phyloP scores from a whole-genome alignment of 2,888 invertebrate species.

The Coelinius sp. region DNA sequence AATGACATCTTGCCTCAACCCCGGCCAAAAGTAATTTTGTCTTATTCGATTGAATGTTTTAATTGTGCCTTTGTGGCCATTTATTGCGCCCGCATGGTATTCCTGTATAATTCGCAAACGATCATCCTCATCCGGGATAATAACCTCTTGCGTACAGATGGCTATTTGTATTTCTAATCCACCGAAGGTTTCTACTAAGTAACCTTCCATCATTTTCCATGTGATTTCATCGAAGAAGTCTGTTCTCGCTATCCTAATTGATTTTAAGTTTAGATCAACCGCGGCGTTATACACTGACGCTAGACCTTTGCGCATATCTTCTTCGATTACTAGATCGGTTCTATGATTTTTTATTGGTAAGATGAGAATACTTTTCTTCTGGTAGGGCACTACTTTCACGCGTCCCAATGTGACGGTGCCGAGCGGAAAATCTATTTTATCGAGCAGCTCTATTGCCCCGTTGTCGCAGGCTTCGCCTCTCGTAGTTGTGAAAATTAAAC shows the following conservation, averaged over 20 bases:
- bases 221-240: conserved; percentile 4
- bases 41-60: conserved; percentile 41
- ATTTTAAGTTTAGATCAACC: background rate
- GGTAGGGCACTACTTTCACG: background rate
- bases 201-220: background rate
- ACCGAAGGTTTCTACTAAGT: background rate
- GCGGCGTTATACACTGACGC: conserved; percentile 3
- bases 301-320: conserved; percentile 17
- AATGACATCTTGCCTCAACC: conserved; percentile 37
- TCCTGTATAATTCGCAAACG: conserved; percentile 33
- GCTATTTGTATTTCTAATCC: conserved; percentile 18
- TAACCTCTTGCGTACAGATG: conserved; percentile 26
- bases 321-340: background rate
- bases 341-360: conserved; percentile 26
- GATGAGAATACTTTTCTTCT: background rate
- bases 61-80: conserved; percentile 37
- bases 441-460: background rate
- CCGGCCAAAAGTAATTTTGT: conserved; percentile 40
- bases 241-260: conserved; percentile 29
- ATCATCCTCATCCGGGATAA: background rate
- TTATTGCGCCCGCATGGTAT: conserved; percentile 30
- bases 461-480: background rate
- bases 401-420: background rate
- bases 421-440: background rate
- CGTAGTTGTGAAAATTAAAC: background rate